phyloP scores from a whole-genome alignment of 2,888 invertebrate genomes.

The Euzophera pinguis region DNA sequence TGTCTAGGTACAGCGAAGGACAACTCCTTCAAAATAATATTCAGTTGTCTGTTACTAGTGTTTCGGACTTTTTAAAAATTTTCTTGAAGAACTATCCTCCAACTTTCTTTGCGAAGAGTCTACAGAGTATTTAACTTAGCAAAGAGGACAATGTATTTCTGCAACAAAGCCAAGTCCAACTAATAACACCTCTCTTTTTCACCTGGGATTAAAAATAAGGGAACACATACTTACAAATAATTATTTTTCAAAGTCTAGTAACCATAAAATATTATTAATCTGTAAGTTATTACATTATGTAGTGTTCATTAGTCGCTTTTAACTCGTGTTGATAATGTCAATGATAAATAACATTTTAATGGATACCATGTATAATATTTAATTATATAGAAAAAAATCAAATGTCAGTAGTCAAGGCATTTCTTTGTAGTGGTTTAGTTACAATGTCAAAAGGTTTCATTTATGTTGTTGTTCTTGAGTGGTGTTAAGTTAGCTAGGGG shows the following conservation, averaged over 20 bases:
- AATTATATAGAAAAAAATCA: constrained; percentile 7
- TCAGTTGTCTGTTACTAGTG: too few species aligned
- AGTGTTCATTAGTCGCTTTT: background rate
- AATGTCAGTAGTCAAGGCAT: constrained; percentile 13
- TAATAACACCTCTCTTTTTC: too few species aligned
- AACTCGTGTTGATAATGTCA: background rate
- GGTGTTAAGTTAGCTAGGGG: background rate
- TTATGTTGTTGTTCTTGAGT: background rate
- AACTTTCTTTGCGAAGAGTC: too few species aligned
- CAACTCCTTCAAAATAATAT: too few species aligned
- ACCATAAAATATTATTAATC: background rate
- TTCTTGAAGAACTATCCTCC: too few species aligned
- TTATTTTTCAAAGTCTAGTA: background rate
- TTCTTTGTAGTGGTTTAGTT: background rate
- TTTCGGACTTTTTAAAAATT: too few species aligned
- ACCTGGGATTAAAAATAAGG: too few species aligned
- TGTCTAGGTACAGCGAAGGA: background rate
- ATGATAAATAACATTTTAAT: constrained; percentile 1
- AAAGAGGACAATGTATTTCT: too few species aligned
- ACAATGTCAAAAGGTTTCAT: background rate
- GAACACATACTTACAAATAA: too few species aligned
- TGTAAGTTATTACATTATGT: background rate
- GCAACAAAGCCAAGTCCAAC: too few species aligned
- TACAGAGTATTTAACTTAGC: too few species aligned
- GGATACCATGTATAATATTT: background rate